A percentile compares a stretch with the other conserved stretches of the same genome.
Conservation (phyloP, 2,888 invertebrate species). For the Corbicula japonica region DNA sequence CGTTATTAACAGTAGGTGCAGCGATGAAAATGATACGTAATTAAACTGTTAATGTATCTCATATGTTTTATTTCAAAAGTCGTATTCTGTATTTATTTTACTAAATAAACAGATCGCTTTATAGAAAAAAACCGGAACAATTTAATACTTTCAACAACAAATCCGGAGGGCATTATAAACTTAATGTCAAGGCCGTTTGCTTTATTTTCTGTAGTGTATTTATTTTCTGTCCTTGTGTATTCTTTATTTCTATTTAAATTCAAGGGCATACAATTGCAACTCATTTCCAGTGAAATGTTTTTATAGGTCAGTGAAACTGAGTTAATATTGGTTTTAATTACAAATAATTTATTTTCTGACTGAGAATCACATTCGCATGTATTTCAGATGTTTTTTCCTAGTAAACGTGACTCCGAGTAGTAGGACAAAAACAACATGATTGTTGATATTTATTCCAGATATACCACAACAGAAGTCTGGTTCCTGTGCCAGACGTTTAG, state of each 20-base stretch:
- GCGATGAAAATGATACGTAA: neutral
- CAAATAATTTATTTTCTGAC: neutral
- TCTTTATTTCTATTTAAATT: too few relatives aligned
- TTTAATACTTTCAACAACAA: neutral
- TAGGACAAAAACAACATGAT: neutral
- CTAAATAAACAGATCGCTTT: neutral
- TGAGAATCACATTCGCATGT: neutral
- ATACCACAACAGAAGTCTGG: slow-evolving; percentile 66
- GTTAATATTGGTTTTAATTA: neutral
- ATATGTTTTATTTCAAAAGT: neutral
- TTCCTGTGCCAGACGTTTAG: slow-evolving; percentile 63
- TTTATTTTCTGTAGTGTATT: too few relatives aligned
- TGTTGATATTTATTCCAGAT: slow-evolving; percentile 42
- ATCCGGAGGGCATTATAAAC: neutral
- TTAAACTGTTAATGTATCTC: neutral
- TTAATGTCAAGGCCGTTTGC: slow-evolving; percentile 1
- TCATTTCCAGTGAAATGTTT: too few relatives aligned
- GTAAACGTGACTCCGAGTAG: neutral
- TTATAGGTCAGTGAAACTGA: too few relatives aligned
- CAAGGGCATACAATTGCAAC: too few relatives aligned
- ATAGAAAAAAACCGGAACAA: neutral
- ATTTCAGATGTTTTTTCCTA: neutral
- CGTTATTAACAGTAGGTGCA: slow-evolving; percentile 23
- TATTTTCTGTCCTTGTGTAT: too few relatives aligned
- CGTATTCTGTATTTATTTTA: neutral